Base-by-base conservation (phyloP, 2,797 vertebrate genomes). In the Nannoperca obscura region DNA sequence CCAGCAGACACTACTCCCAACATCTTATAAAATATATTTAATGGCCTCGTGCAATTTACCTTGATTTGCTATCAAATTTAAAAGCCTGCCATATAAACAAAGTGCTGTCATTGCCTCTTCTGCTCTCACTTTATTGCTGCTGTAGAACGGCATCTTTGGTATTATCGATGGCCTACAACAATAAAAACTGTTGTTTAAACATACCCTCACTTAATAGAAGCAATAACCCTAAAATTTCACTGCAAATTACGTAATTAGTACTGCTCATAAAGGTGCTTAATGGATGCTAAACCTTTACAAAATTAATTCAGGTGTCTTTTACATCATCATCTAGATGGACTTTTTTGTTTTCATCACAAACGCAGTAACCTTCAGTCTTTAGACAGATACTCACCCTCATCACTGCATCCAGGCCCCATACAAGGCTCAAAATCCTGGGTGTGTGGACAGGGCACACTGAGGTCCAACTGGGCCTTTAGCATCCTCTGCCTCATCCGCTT, bases 351-450 rank as follows among this genome's bases (percentile, higher is more conserved):
- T 53, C 30, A 19, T 34, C 1, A 0, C 34, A 13, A 27, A 57
- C 7, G 57, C 47, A 40, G 30, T 52, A 34, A 46, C 7, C 32
- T 64, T 74, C 13, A 53, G 32, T 60, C 15, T 71, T 70, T 54
- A 38, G 11, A n/a, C 10, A 34, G 49, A 53, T 15, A 63, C 90
- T 92, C 90, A 99, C 98, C 98, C 91, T 99, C 97, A 13, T 99
- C 97, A 0, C 98, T 99, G 91, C 98, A 99, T 80, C 98, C 98
- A 0, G 98, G 98, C 8, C 98, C 98, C 98, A 99, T 99, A 90
- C 98, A 99, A 7, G 98, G 97, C 91, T 99, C 97, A 90, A 99
- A 99, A 84, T 99, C 98, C 86, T 99, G 98, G 15, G 98, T 99
- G 75, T 99, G 97, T 1, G 98, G 98, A 68, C 98, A 99, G 68